Conservation (phyloP, 2,888 invertebrate species). For the Tanytarsus gracilentus region DNA sequence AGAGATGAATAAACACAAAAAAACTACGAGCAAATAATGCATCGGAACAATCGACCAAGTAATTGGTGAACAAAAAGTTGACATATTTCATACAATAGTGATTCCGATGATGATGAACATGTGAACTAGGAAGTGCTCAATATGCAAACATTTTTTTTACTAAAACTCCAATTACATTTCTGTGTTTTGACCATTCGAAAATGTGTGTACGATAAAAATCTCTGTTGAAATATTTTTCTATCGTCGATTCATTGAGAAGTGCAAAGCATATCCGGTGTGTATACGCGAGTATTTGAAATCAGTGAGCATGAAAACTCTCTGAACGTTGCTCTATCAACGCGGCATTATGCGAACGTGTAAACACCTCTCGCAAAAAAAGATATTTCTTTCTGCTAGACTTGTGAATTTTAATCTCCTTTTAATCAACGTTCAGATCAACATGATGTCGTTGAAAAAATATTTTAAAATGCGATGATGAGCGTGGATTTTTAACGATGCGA, state of each 20-base stretch:
- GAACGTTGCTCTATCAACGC: background rate
- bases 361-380: background rate
- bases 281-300: background rate
- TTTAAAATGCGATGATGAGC: background rate
- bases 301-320: slow-evolving; percentile 24
- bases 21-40: too few relatives aligned
- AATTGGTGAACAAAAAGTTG: slow-evolving; percentile 27
- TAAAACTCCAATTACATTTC: slow-evolving; percentile 15
- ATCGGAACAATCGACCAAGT: background rate
- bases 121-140: slow-evolving; percentile 8
- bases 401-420: slow-evolving; percentile 17
- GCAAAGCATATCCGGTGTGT: slow-evolving; percentile 24
- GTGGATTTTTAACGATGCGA: background rate
- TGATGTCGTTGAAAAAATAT: too few relatives aligned
- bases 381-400: background rate
- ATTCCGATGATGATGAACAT: slow-evolving; percentile 5
- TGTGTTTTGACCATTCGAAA: background rate
- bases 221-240: slow-evolving; percentile 13
- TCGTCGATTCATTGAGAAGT: slow-evolving; percentile 7
- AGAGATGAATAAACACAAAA: too few relatives aligned
- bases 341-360: background rate
- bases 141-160: too few relatives aligned
- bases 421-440: slow-evolving; percentile 9
- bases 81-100: slow-evolving; percentile 18
- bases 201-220: slow-evolving; percentile 3